These are phyloP conservation scores for Pantherophis guttatus DNA, from an alignment of 2,113 vertebrate species.

Conservation along the genomic window DNA sequence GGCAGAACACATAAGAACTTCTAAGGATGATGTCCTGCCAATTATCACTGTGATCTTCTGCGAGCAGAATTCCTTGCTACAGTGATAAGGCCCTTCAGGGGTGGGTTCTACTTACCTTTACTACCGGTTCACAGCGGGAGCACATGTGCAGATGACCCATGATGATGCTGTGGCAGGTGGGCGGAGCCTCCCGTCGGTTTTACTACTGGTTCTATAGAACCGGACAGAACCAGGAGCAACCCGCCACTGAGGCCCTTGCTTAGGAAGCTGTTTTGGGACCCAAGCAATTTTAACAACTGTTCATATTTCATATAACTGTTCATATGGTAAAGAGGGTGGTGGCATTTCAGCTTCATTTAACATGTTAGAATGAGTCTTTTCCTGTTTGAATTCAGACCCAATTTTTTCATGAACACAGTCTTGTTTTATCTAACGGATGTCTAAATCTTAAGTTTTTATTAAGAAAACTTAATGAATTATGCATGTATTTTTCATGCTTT, in stretches of 20 bases:
- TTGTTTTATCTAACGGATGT: background rate
- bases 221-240: too few relatives aligned
- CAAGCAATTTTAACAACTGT: background rate
- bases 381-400: background rate
- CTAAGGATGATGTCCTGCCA: background rate
- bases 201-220: too few relatives aligned
- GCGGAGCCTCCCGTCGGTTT: too few relatives aligned
- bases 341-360: background rate
- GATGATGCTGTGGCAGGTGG: too few relatives aligned
- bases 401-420: background rate
- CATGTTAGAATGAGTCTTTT: background rate
- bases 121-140: too few relatives aligned
- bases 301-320: background rate
- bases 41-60: background rate
- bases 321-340: background rate
- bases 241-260: background rate
- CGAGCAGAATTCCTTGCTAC: background rate
- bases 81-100: background rate
- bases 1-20: background rate
- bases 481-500: background rate
- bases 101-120: too few relatives aligned
- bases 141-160: too few relatives aligned
- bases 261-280: background rate
- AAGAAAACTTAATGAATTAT: background rate
- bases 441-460: background rate